Percentiles rank a stretch among this genome's conserved stretches.
Conservation (phyloP, 30 jellyfish, hydroid and myxozoan species). For the Hydractinia symbiolongicarpus region DNA sequence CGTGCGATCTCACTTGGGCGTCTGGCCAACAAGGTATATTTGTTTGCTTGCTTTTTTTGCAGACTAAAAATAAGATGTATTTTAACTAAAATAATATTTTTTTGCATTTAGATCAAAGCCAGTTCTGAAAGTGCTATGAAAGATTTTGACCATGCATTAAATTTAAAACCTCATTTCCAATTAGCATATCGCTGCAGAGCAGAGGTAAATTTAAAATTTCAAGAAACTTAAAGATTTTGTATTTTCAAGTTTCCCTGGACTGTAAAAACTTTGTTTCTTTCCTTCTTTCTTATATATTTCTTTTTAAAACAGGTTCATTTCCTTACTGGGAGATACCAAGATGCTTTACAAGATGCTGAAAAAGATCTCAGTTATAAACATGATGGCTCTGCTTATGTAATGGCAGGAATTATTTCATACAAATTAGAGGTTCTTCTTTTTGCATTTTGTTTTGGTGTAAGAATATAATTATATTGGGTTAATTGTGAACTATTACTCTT, state of each 20-base stretch:
- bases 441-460: not conserved
- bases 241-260: not conserved
- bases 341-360: constrained; percentile 69
- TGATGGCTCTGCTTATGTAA: constrained; percentile 70
- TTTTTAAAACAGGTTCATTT: constrained; percentile 46
- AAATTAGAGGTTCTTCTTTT: constrained; percentile 54
- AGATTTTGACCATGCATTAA: constrained; percentile 42
- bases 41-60: not conserved
- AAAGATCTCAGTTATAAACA: constrained; percentile 56
- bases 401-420: constrained; percentile 83
- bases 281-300: constrained; percentile 2
- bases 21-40: constrained; percentile 46
- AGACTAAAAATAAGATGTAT: too few relatives aligned
- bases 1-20: constrained; percentile 69
- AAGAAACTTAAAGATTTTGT: not conserved
- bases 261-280: not conserved
- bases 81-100: too few relatives aligned
- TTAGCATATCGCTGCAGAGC: constrained; percentile 42
- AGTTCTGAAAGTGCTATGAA: constrained; percentile 51
- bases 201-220: constrained; percentile 33
- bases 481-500: not conserved
- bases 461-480: not conserved
- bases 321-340: constrained; percentile 60
- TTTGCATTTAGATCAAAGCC: constrained; percentile 23
- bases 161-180: constrained; percentile 28